Conservation (phyloP, 2,113 vertebrate species). For the Apistogramma diplotaenia region DNA sequence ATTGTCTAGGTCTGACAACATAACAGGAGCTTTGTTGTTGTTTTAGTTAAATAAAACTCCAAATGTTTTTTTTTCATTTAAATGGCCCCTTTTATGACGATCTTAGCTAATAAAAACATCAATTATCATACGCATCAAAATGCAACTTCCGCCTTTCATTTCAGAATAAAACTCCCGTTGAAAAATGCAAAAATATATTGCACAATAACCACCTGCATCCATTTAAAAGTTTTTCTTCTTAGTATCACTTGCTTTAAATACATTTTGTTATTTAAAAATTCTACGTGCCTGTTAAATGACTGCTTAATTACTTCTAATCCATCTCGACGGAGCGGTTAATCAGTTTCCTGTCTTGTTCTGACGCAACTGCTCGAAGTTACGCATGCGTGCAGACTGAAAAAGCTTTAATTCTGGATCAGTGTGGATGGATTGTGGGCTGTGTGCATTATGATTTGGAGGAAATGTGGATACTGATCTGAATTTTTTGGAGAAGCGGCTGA, state of each 20-base stretch:
- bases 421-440: neutral
- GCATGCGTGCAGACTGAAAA: constrained; percentile 43
- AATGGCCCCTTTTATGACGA: neutral
- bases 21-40: no score
- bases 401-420: constrained; percentile 33
- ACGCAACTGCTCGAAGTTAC: neutral
- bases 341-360: neutral
- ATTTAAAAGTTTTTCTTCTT: neutral
- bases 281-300: neutral
- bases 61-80: neutral
- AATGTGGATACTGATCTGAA: neutral
- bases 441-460: neutral
- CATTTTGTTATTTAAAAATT: neutral
- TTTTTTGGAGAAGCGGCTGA: neutral
- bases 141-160: neutral
- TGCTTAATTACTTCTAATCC: neutral
- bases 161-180: neutral
- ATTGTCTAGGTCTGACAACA: no score
- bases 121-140: neutral
- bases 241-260: neutral
- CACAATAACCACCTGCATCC: neutral
- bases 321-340: neutral
- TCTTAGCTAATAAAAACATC: neutral
- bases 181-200: neutral
- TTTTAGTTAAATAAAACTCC: neutral